Conservation (phyloP, 2,113 vertebrate genomes). For the human region DNA sequence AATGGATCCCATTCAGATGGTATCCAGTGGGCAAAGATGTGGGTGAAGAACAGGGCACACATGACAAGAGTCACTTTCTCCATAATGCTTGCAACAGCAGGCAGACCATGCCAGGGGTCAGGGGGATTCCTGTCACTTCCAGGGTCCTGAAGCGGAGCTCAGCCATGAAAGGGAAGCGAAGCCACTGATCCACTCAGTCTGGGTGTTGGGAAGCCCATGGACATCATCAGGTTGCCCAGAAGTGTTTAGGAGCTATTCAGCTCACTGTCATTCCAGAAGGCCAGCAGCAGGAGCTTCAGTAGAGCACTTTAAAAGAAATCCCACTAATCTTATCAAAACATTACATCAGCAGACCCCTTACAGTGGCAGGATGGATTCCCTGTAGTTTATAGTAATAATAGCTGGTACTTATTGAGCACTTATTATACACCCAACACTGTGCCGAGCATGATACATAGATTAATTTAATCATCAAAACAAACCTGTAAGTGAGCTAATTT, state of each 20-base stretch:
- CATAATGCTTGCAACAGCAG: not conserved
- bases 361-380: too few species aligned
- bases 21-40: not conserved
- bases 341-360: not conserved
- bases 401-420: not conserved
- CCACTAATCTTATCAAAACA: not conserved
- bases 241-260: not conserved
- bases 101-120: not conserved
- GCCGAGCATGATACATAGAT: not conserved
- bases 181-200: not conserved
- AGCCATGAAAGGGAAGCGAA: not conserved
- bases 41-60: not conserved
- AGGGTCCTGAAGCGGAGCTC: not conserved
- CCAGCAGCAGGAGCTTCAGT: not conserved
- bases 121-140: not conserved
- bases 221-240: not conserved
- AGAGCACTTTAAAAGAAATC: not conserved
- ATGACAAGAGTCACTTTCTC: too few species aligned
- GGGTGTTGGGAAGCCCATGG: not conserved
- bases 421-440: not conserved
- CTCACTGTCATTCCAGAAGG: not conserved
- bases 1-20: not conserved
- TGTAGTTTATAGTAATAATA: not conserved
- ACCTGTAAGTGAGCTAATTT: not conserved
- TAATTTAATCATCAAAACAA: not conserved